These are phyloP conservation scores for Aselliscus stoliczkanus DNA, from an alignment of 2,797 vertebrate species.

Conservation along the genomic window DNA sequence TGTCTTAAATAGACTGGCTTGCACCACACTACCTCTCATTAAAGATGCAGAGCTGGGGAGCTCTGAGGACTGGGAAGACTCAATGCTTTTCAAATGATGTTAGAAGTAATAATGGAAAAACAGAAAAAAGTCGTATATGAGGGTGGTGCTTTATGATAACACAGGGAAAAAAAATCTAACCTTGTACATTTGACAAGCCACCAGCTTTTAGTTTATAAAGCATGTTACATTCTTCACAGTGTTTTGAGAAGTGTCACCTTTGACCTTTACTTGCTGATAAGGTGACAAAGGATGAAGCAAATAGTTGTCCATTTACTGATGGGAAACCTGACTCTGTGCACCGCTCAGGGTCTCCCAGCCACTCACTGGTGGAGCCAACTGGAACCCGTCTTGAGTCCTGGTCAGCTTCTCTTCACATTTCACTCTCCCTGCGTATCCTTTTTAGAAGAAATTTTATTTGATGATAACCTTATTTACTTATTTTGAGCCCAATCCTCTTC, in stretches of 20 bases:
- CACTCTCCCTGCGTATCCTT: not conserved
- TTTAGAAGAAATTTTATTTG: not conserved
- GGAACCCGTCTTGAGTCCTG: not conserved
- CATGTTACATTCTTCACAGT: not conserved
- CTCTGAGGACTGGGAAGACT: not conserved
- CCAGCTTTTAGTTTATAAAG: not conserved
- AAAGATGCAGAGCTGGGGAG: not conserved
- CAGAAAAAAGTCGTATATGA: not conserved
- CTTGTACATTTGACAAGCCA: not conserved
- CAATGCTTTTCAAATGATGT: not conserved
- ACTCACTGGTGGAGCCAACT: accelerated
- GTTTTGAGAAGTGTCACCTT: not conserved
- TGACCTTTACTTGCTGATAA: not conserved
- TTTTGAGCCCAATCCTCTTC: not conserved
- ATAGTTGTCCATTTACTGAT: not conserved
- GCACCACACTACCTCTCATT: not conserved
- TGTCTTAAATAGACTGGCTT: not conserved
- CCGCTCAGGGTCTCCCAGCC: not conserved
- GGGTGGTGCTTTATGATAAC: not conserved
- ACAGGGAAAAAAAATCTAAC: not conserved
- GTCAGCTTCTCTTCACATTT: not conserved
- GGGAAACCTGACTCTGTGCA: not conserved
- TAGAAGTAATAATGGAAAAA: not conserved
- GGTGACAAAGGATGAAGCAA: not conserved
- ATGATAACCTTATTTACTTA: not conserved